Conservation (phyloP, 1,140 invertebrate species). For the Drosophila trapezifrons region DNA sequence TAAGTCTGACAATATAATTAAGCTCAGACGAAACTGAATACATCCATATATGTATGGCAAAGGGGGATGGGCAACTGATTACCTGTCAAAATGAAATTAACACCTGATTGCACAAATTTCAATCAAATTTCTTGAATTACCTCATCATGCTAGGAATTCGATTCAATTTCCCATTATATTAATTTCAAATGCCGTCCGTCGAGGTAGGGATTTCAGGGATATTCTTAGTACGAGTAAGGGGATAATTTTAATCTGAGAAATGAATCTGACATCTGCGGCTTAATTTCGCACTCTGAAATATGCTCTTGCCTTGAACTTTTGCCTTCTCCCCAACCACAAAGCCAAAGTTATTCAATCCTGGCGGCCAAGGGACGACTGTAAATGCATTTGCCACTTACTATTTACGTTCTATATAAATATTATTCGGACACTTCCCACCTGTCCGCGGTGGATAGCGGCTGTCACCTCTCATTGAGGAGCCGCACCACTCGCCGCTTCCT, state of each 20-base stretch:
- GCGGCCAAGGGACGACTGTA: conserved; percentile 1
- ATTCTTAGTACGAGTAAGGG: too few relatives aligned
- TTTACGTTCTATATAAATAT: conserved; percentile 44
- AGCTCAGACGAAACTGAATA: conserved; percentile 1
- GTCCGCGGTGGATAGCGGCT: conserved; percentile 27
- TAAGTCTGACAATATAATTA: conserved; percentile 7
- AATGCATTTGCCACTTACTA: conserved; percentile 50
- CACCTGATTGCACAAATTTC: conserved; percentile 20
- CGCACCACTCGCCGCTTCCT: conserved; percentile 8
- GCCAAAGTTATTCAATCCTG: conserved; percentile 9
- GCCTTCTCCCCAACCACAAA: background rate
- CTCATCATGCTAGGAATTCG: conserved; percentile 1
- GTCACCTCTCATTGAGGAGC: background rate
- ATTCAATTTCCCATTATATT: conserved; percentile 9
- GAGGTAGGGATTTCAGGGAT: background rate
- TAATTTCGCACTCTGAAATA: background rate
- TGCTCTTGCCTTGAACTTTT: background rate
- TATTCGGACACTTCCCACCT: conserved; percentile 26
- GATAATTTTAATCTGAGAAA: too few relatives aligned
- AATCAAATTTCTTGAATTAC: conserved; percentile 7
- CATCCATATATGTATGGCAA: background rate
- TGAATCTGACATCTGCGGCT: conserved; percentile 7
- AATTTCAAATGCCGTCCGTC: conserved; percentile 8
- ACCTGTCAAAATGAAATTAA: conserved; percentile 33
- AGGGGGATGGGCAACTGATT: conserved; percentile 19